These are phyloP conservation scores for Petrolisthes manimaculis DNA, from an alignment of 2,888 invertebrate species.

Conservation along the genomic window DNA sequence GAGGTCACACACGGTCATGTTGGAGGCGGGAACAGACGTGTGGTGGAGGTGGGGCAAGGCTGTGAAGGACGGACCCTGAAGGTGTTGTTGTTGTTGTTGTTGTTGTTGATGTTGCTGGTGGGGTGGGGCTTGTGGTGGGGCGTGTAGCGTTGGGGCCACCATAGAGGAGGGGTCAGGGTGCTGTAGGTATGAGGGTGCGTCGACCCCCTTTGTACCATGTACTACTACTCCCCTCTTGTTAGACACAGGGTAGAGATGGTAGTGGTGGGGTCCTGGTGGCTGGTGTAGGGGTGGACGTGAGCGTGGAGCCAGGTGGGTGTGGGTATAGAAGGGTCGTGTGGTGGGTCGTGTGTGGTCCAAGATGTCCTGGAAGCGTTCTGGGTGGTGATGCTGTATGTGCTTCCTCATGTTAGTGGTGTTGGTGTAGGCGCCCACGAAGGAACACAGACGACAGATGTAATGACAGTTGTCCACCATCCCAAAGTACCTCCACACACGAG, in stretches of 20 bases:
- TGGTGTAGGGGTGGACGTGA: constrained; percentile 32
- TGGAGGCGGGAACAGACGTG: not conserved
- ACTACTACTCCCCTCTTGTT: not conserved
- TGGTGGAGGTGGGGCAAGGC: not conserved
- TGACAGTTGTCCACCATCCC: constrained; percentile 65
- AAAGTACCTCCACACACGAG: constrained; percentile 65
- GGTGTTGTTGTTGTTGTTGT: not conserved
- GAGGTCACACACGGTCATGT: constrained; percentile 34
- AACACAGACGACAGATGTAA: constrained; percentile 63
- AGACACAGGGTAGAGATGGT: not conserved
- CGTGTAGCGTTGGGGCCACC: not conserved
- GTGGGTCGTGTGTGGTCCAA: constrained; percentile 64
- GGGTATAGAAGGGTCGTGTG: constrained; percentile 49
- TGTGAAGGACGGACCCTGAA: not conserved
- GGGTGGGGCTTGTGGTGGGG: not conserved
- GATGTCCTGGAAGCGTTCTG: constrained; percentile 64
- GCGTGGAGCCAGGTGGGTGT: constrained; percentile 12
- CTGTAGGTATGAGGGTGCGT: constrained; percentile 10
- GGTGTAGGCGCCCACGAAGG: constrained; percentile 65
- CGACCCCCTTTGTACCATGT: constrained; percentile 22
- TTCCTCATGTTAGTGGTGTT: constrained; percentile 66
- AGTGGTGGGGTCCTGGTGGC: constrained; percentile 13
- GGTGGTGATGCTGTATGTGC: constrained; percentile 66
- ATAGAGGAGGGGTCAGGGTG: not conserved
- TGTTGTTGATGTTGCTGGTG: constrained; percentile 5